Percentiles rank a stretch among this genome's conserved stretches.
Conservation (phyloP, 2,113 vertebrate species). For the Numida meleagris region DNA sequence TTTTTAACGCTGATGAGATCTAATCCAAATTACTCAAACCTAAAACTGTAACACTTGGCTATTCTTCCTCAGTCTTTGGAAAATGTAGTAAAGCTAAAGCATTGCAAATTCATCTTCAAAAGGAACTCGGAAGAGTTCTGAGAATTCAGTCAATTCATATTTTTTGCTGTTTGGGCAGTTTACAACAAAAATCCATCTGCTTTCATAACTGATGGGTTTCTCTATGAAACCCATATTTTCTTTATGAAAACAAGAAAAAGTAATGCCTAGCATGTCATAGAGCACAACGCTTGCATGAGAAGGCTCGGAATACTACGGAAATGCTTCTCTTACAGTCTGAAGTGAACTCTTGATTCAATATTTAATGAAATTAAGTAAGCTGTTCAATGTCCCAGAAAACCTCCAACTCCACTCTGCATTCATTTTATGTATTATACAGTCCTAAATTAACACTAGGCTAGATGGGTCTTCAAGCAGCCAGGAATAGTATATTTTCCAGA, state of each 20-base stretch:
- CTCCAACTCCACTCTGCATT: background rate
- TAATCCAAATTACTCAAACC: background rate
- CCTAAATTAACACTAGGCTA: conserved; percentile 23
- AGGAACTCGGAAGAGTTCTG: background rate
- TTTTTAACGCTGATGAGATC: background rate
- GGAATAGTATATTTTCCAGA: conserved; percentile 30
- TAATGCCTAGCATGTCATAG: background rate
- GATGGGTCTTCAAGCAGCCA: conserved; percentile 38
- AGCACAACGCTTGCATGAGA: background rate
- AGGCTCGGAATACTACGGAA: background rate
- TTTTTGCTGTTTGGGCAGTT: background rate
- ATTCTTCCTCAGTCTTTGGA: background rate
- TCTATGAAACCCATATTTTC: background rate
- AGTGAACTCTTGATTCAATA: conserved; percentile 48
- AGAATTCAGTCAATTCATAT: background rate
- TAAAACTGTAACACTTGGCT: background rate
- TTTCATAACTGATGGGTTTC: conserved; percentile 22
- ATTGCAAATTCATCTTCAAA: background rate
- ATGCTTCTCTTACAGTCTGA: conserved; percentile 1
- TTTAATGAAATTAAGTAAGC: conserved; percentile 58
- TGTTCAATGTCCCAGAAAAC: conserved; percentile 38
- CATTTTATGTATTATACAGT: conserved; percentile 36
- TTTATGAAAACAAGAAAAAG: conserved; percentile 32
- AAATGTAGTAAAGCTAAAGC: background rate
- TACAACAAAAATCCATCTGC: conserved; percentile 37